These are phyloP conservation scores for Drosophila watanabei DNA, from an alignment of 1,140 invertebrate genomes.

Conservation along the genomic window DNA sequence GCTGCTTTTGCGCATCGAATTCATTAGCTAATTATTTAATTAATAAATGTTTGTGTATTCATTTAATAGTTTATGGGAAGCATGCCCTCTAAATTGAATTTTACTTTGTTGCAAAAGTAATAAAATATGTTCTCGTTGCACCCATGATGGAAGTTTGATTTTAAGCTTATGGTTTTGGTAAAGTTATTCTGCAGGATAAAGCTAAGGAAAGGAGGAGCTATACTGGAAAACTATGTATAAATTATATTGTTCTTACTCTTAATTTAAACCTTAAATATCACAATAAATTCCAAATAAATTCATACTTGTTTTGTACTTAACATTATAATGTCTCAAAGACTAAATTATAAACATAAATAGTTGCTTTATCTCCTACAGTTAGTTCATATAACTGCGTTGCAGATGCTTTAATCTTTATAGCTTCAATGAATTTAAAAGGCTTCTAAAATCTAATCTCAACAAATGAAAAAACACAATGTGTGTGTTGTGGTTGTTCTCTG, in stretches of 20 bases:
- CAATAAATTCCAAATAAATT: not conserved
- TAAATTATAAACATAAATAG: not conserved
- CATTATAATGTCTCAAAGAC: not conserved
- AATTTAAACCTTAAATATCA: not conserved
- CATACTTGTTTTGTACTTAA: not conserved
- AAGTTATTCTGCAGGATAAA: not conserved
- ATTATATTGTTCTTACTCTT: not conserved
- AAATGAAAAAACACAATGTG: not conserved
- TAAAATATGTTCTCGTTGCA: not conserved
- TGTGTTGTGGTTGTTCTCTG: not conserved
- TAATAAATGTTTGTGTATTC: constrained; percentile 12
- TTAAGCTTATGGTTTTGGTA: not conserved
- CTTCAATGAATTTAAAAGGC: not conserved
- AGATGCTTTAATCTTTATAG: constrained; percentile 11
- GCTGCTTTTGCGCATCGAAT: constrained; percentile 30
- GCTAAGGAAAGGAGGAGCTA: not conserved
- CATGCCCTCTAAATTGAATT: constrained; percentile 31
- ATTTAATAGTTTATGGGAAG: constrained; percentile 22
- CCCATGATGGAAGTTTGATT: too few relatives aligned
- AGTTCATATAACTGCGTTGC: not conserved
- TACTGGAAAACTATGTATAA: not conserved
- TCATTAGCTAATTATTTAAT: constrained; percentile 47
- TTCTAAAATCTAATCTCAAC: not conserved
- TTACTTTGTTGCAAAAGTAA: not conserved
- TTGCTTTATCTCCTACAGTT: not conserved